Evolutionary conservation across 1,140 invertebrate species (phyloP).

Genomic region (Scaptodrosophila lebanonensis): DNA sequence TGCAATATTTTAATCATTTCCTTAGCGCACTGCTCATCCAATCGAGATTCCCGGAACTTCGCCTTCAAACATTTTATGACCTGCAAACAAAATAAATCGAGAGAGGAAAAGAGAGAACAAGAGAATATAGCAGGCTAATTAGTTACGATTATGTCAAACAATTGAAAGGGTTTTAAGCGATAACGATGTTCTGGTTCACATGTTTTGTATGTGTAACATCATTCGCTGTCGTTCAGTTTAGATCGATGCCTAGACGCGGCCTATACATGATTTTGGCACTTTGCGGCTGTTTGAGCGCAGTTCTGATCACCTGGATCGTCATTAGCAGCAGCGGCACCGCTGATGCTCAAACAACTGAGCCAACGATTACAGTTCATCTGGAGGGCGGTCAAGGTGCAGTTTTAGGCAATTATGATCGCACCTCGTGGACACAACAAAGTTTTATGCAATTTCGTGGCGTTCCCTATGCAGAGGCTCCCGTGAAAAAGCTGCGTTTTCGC

Average conservation of each 20-base stretch:
- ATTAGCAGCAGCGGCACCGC: constrained; percentile 12
- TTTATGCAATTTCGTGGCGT: constrained; percentile 72
- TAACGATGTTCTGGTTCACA: neutral
- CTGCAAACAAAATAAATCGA: constrained; percentile 23
- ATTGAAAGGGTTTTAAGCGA: neutral
- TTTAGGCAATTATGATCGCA: constrained; percentile 65
- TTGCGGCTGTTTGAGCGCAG: constrained; percentile 32
- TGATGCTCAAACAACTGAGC: constrained; percentile 3
- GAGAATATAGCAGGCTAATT: neutral
- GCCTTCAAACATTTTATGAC: constrained; percentile 85
- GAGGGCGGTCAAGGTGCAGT: constrained; percentile 77
- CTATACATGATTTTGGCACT: constrained; percentile 58
- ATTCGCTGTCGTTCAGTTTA: constrained; percentile 19
- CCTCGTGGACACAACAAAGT: constrained; percentile 56
- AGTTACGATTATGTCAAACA: neutral
- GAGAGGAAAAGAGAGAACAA: neutral
- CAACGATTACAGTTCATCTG: constrained; percentile 31
- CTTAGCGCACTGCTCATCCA: constrained; percentile 86
- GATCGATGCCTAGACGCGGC: constrained; percentile 43
- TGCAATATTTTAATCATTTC: constrained; percentile 89
- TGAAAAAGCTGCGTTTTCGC: constrained; percentile 53
- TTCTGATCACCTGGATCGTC: constrained; percentile 28
- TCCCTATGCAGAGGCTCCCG: constrained; percentile 68
- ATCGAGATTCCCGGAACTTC: constrained; percentile 85
- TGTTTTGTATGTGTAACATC: constrained; percentile 1